These are phyloP conservation scores for Protophormia terraenovae DNA, from an alignment of 2,888 invertebrate species.

Conservation along the genomic window DNA sequence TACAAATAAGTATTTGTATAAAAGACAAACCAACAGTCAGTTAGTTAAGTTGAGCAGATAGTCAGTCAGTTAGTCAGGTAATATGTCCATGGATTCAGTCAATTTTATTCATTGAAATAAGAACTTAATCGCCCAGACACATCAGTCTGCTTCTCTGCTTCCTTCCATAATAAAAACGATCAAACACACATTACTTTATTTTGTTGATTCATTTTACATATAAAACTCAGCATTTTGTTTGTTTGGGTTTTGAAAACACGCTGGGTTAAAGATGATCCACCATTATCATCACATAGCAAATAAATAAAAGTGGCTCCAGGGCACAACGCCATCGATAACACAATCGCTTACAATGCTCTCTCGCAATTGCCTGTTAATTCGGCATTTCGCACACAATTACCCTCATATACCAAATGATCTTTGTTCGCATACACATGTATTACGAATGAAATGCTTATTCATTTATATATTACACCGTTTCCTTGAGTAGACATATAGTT, in stretches of 20 bases:
- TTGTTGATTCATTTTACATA: slow-evolving; percentile 11
- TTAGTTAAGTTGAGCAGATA: slow-evolving; percentile 47
- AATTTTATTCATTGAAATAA: slow-evolving; percentile 72
- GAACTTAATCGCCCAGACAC: slow-evolving; percentile 75
- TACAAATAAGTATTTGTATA: neutral
- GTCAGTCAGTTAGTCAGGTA: slow-evolving; percentile 65
- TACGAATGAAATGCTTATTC: neutral
- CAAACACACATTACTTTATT: neutral
- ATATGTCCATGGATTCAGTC: slow-evolving; percentile 65
- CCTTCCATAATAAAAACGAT: neutral
- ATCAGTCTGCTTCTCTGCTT: slow-evolving; percentile 54
- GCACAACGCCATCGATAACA: slow-evolving; percentile 79
- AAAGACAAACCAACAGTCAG: slow-evolving; percentile 1
- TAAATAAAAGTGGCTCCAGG: slow-evolving; percentile 69
- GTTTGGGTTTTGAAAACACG: slow-evolving; percentile 14
- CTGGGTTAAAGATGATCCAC: slow-evolving; percentile 66
- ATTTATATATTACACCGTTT: slow-evolving; percentile 44
- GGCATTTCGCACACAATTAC: slow-evolving; percentile 68
- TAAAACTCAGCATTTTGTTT: neutral
- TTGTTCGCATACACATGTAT: slow-evolving; percentile 18
- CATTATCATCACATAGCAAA: slow-evolving; percentile 66
- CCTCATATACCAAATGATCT: slow-evolving; percentile 43
- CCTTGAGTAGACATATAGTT: neutral
- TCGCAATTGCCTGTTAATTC: slow-evolving; percentile 68
- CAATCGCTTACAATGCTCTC: slow-evolving; percentile 70